These are phyloP conservation scores for Samia ricini DNA, from an alignment of 1,140 invertebrate genomes.

Conservation along the genomic window DNA sequence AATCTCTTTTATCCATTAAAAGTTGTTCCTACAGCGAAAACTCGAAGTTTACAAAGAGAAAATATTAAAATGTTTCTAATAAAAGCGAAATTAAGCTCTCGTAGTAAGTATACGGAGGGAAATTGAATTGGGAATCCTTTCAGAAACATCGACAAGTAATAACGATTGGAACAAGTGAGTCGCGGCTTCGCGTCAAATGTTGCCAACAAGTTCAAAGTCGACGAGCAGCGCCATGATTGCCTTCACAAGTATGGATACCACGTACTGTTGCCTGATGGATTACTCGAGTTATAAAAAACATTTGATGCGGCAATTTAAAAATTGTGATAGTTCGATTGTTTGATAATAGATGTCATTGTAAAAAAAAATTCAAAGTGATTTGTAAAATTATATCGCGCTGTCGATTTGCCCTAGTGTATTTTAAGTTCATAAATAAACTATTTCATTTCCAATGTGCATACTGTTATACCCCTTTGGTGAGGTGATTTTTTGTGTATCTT, in stretches of 20 bases:
- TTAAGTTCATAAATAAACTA: too few species aligned
- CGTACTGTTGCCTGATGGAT: not conserved
- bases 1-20: not conserved
- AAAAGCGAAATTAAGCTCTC: not conserved
- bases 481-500: too few species aligned
- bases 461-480: too few species aligned
- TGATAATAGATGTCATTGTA: too few species aligned
- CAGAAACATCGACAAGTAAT: not conserved
- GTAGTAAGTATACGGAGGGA: not conserved
- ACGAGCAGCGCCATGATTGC: not conserved
- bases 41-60: not conserved
- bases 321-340: too few species aligned
- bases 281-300: not conserved
- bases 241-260: not conserved
- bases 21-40: not conserved
- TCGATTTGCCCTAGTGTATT: too few species aligned
- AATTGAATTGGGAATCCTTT: not conserved
- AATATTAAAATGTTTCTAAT: not conserved
- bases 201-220: not conserved
- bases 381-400: too few species aligned
- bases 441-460: too few species aligned
- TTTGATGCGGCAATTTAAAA: not conserved
- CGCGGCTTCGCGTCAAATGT: not conserved
- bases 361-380: too few species aligned
- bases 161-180: not conserved